Evolutionary conservation across 2,797 vertebrate species (phyloP), one percentile per base, ranked within the genome.

Genomic region (Diplodus sargus): DNA sequence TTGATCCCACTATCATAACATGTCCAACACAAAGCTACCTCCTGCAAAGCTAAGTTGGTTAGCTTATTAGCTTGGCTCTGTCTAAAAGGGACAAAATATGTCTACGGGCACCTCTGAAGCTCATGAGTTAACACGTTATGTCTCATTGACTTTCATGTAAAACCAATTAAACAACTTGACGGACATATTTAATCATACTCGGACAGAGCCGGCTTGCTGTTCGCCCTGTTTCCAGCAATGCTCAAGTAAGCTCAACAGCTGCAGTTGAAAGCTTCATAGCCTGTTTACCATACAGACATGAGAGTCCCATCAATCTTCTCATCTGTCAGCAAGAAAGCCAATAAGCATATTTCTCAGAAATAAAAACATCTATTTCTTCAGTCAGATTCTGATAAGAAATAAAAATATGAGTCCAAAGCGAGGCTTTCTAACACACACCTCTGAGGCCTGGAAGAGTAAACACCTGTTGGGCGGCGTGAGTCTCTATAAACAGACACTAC

Each of bases 401-500:
- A 1, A 22, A 34, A 58, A 28, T 53, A 52, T 39, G 5, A 49
- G 22, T 47, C 18, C 17, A 57, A 12, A 17, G 4, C 10, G 3
- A 16, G 39, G 39, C 39, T 39, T 39, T 28, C 18, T 43, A 12
- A 63, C 47, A 49, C 9, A 5, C 15, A 14, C 6, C 25, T 34
- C 16, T 58, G 16, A 15, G 5, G 16, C 12, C 30, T 34, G 5
- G 4, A 13, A 25, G 23, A 56, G 23, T 56, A 5, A 14, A 45
- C 39, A 45, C 59, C n/a, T 59, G 57, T n/a, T 14, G 16, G 14
- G 8, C 15, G 1, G 42, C 16, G 39, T 2, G 13, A 22, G 39
- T 60, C 34, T 23, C 15, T 70, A 42, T 70, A 25, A 28, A 64
- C 64, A 72, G n/a, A 76, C 47, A 43, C 45, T 20, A 60, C 18